phyloP scores from a whole-genome alignment of 2,113 vertebrate species.

The Leucopternis melanops region DNA sequence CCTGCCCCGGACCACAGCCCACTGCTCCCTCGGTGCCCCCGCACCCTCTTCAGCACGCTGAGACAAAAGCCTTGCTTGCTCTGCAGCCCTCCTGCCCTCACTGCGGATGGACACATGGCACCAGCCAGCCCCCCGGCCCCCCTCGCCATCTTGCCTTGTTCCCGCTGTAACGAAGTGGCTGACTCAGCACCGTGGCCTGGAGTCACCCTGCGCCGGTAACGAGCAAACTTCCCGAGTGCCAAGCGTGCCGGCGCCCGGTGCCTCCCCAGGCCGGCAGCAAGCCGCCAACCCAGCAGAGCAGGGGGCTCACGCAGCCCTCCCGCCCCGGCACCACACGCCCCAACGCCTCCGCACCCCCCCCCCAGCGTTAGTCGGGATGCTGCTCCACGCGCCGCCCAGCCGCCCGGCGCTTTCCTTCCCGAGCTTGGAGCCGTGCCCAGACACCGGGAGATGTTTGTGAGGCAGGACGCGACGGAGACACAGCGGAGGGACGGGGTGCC shows the following conservation, averaged over 20 bases:
- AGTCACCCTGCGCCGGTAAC: neutral
- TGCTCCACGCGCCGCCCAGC: neutral
- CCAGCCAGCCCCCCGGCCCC: too few species aligned
- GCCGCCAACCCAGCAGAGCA: neutral
- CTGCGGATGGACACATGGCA: neutral
- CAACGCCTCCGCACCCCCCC: fast-evolving
- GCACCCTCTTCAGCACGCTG: fast-evolving
- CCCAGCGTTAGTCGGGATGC: neutral
- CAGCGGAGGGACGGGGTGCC: neutral
- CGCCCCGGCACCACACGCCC: neutral
- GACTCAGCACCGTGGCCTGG: neutral
- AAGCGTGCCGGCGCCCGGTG: neutral
- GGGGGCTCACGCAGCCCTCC: neutral
- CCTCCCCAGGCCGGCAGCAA: neutral
- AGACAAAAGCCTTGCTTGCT: neutral
- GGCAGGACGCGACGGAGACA: neutral
- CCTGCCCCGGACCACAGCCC: neutral
- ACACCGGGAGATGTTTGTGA: neutral
- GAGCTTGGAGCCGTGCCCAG: conserved; percentile 45
- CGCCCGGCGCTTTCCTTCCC: neutral
- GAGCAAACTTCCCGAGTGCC: neutral
- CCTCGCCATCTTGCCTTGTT: neutral
- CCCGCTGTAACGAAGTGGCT: neutral
- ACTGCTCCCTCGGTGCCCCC: neutral
- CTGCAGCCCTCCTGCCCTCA: neutral